Base-by-base conservation (phyloP, 2,888 invertebrate species). In the Druceiella hillmani region DNA sequence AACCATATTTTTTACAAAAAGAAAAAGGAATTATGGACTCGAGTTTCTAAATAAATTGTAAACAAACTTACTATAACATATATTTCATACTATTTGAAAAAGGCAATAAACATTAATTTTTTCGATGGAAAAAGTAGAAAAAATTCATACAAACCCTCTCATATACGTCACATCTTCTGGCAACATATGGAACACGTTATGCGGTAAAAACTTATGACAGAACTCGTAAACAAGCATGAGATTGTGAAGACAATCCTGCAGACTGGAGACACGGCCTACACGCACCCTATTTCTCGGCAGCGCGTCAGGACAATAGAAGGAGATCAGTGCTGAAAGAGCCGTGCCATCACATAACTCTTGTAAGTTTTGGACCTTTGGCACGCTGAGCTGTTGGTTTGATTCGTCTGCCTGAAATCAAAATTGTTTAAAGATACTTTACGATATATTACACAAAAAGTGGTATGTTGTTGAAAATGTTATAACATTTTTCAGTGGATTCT, bases 151-250 rank as follows among this genome's bases (percentile, higher is more conserved):
- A 64, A 59, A 87, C 85, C 90, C 89, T 62, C 90, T 78, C 81
- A 92, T 87, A 59, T 92, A 94, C 24, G 93, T 87, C 50, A 95
- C 83, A 64, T 97, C 95, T 64, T 95, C 94, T n/a, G 91, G 88
- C 66, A 85, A 80, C 79, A 95, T 85, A 64, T 93, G 92, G 74
- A 92, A 93, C 60, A 90, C 85, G 56, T 87, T 81, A 59, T 85
- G 83, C 54, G 93, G 91, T 62, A 94, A 76, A 62, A 85, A 80
- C 56, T 80, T 78, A 55, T 78, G 75, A 61, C 92, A 93, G 74
- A 95, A 94, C 58, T 85, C 80, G 61, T 85, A 79, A 45, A 95
- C 87, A 56, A 93, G 75, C 62, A 86, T 80, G 36, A 95, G 79
- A 70, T 95, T 95, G 69, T 92, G 87, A 52, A 94, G 76, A 51